phyloP scores from a whole-genome alignment of 2,113 vertebrate species.

The Mormyrus lacerda region DNA sequence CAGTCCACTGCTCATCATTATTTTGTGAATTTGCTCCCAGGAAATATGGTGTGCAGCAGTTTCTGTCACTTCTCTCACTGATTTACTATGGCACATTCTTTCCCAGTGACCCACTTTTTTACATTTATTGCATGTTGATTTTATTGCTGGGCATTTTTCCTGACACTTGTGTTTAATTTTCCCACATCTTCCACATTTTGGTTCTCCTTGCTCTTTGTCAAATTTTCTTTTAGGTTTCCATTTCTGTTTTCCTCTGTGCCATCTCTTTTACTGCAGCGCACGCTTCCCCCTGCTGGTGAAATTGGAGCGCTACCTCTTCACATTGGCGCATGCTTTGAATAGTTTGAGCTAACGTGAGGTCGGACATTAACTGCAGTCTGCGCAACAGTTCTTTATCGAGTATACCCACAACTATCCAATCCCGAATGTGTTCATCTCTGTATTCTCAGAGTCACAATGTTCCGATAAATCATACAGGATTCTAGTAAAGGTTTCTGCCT shows the following conservation, averaged over 20 bases:
- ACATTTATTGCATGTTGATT: too few relatives aligned
- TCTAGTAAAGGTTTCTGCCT: conserved; percentile 10
- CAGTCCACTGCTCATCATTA: too few relatives aligned
- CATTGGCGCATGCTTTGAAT: conserved; percentile 4
- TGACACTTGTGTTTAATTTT: too few relatives aligned
- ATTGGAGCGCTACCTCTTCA: neutral
- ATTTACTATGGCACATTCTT: too few relatives aligned
- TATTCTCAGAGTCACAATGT: conserved; percentile 13
- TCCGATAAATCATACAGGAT: conserved; percentile 19
- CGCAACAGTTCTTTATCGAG: conserved; percentile 11
- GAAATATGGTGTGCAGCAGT: too few relatives aligned
- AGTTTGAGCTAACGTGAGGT: conserved; percentile 3
- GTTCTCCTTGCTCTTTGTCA: too few relatives aligned
- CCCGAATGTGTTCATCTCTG: neutral
- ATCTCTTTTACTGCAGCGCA: neutral
- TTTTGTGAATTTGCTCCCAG: too few relatives aligned
- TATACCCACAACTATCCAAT: conserved; percentile 18
- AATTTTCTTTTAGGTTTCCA: too few relatives aligned
- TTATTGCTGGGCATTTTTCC: too few relatives aligned
- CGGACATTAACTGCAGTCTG: neutral
- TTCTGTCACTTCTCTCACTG: too few relatives aligned
- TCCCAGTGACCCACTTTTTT: too few relatives aligned
- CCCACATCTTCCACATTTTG: too few relatives aligned
- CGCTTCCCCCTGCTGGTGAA: neutral
- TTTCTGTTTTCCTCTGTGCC: neutral